Conservation (phyloP, 2,888 invertebrate genomes). For the Allolobophora icterica region DNA sequence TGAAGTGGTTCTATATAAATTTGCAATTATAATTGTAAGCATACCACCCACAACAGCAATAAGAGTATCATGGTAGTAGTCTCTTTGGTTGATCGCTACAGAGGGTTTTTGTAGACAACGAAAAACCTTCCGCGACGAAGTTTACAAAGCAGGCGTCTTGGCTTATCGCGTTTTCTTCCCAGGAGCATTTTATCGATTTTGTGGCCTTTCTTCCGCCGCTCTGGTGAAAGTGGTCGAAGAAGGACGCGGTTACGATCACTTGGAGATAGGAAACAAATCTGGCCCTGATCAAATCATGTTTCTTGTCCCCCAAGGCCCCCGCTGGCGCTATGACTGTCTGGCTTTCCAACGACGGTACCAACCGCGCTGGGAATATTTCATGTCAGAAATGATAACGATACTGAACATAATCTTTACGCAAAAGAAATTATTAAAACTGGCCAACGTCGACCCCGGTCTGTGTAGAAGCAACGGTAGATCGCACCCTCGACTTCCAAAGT, state of each 20-base stretch:
- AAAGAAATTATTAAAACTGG: background rate
- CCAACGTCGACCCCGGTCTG: background rate
- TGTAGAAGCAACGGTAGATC: background rate
- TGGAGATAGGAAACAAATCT: background rate
- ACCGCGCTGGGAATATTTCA: background rate
- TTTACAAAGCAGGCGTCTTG: constrained; percentile 4
- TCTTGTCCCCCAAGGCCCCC: background rate
- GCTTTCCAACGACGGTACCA: background rate
- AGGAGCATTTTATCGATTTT: background rate
- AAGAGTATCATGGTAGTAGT: background rate
- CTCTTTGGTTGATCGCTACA: no score
- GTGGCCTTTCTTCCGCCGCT: background rate
- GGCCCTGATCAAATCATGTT: constrained; percentile 6
- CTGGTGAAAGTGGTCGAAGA: background rate
- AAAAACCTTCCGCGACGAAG: background rate
- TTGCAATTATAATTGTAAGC: no score
- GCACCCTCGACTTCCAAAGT: background rate
- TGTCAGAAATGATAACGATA: background rate
- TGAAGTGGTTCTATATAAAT: no score
- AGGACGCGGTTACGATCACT: background rate
- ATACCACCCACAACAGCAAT: background rate
- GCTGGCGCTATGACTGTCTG: background rate
- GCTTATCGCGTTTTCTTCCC: background rate
- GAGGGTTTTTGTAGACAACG: background rate
- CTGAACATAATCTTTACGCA: background rate